These are phyloP conservation scores for Asobara japonica DNA, from an alignment of 1,140 invertebrate genomes.

Conservation along the genomic window DNA sequence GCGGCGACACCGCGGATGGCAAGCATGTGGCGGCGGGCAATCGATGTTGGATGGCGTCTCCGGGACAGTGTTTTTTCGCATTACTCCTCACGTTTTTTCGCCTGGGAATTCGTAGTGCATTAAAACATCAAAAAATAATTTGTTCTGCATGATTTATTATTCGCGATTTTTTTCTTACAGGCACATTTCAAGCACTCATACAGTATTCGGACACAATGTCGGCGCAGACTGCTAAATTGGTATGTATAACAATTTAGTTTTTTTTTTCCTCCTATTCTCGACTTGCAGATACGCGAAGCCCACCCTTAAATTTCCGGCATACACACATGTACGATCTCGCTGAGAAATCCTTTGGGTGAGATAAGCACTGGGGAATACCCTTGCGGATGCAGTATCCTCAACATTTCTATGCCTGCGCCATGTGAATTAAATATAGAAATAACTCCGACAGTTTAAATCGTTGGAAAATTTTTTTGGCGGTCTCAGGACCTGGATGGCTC, in stretches of 20 bases:
- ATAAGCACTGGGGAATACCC: conserved; percentile 36
- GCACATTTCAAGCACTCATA: conserved; percentile 98
- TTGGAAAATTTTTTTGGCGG: neutral
- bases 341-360: conserved; percentile 25
- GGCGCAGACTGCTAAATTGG: conserved; percentile 94
- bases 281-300: conserved; percentile 18
- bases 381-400: conserved; percentile 19
- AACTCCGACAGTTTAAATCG: conserved; percentile 19
- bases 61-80: no score
- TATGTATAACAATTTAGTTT: conserved; percentile 68
- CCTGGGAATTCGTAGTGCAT: no score
- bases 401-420: neutral
- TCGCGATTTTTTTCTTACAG: conserved; percentile 71
- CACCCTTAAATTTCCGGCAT: conserved; percentile 42
- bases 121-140: no score
- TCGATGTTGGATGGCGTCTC: no score
- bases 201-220: conserved; percentile 97
- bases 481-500: no score
- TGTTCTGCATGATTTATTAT: neutral
- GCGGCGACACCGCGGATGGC: no score
- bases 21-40: no score
- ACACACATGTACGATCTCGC: conserved; percentile 18
- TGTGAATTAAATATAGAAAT: conserved; percentile 34
- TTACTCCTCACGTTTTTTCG: no score
- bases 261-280: conserved; percentile 17